Base-by-base conservation (phyloP, 2,797 vertebrate species). In the Aulostomus chinensis region DNA sequence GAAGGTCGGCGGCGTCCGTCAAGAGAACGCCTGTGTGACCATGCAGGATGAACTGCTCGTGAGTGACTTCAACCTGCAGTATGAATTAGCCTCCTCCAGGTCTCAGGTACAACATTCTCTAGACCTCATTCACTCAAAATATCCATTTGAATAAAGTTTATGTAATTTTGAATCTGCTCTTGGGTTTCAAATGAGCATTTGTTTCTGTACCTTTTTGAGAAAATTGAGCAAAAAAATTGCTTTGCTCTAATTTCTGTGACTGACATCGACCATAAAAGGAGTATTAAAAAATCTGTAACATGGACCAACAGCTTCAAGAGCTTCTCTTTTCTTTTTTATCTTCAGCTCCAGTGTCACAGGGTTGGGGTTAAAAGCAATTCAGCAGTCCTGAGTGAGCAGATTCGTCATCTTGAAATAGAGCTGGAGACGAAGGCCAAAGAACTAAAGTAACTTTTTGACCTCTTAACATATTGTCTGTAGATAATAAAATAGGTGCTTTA, bases 371-470 rank as follows among this genome's bases (percentile, higher is more conserved):
- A 48, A 35, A 81, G 79, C 66, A 91, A 31, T 58, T 68, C 92
- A 57, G 82, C 86, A 0, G 62, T 92, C 59, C 59, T 94, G 86
- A 92, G 91, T 68, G 92, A 94, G 58, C 89, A 91, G 36, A 91
- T 96, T 68, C 56, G 59, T 68, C 89, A 81, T 43, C 87, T 95
- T 70, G 91, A 94, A 88, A 91, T 84, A 31, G 88, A 94, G 76
- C 70, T 94, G 88, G 90, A 91, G 76, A 78, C 88, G 74, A 92
- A 90, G 76, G 84, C 91, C 73, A 86, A 89, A 85, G 86, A 93
- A 65, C 84, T 95, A 26, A 93, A 90, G 95, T 96, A 85, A 88
- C 9, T n/a, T n/a, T 5, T 17, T 29, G 12, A 5, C 12, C n/a
- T 56, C 12, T 2, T 3, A 20, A 28, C 11, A 18, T 26, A 9